Base-by-base conservation (phyloP, 2,888 invertebrate genomes). In the Yponomeuta malinellus region DNA sequence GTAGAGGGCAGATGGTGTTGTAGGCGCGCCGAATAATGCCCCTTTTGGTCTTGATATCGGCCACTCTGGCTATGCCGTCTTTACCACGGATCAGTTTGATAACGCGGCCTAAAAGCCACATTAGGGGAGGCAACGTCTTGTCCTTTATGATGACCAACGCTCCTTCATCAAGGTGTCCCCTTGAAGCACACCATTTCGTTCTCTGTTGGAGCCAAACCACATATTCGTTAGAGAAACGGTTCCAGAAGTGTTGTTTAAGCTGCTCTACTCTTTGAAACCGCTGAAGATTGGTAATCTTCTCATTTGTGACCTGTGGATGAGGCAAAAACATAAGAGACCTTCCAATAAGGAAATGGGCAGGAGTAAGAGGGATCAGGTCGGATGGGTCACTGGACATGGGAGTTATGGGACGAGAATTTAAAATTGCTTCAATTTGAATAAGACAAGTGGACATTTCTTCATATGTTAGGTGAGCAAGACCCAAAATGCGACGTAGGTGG, bases 81-180 rank as follows among this genome's bases (percentile, higher is more conserved):
- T 63, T 63, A 63, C 72, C 71, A 12, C 72, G 71, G 63, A 71
- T 70, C 5, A 72, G 48, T 23, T 70, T 31, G 2, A 43, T 37
- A 10, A 75, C 67, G 6, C 73, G 71, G 9, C 74, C 73, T 31
- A 75, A 31, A 5, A 63, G 71, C 75, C 75, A 75, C 10, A 74
- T 43, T 12, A 74, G 69, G 63, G 74, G 74, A 31, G 74, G 73
- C 5, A 69, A 71, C 9, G 67, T 37, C 64, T 72, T 71, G 10
- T 76, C 74, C 66, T 71, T 74, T 23, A 76, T 59, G 10, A 75
- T 68, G 10, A 75, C 74, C 31, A 75, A 69, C 10, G 71, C 43
- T 9, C 74, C 73, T 1, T 65, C 29, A 12, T 64, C 23, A 5
- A 76, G 71, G 1, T 73, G 70, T 0, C 59, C 63, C n/a, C 72